A percentile compares a stretch with the other conserved stretches of the same genome.
phyloP scores from a whole-genome alignment of 1,140 invertebrate genomes.

The Oryzaephilus surinamensis region DNA sequence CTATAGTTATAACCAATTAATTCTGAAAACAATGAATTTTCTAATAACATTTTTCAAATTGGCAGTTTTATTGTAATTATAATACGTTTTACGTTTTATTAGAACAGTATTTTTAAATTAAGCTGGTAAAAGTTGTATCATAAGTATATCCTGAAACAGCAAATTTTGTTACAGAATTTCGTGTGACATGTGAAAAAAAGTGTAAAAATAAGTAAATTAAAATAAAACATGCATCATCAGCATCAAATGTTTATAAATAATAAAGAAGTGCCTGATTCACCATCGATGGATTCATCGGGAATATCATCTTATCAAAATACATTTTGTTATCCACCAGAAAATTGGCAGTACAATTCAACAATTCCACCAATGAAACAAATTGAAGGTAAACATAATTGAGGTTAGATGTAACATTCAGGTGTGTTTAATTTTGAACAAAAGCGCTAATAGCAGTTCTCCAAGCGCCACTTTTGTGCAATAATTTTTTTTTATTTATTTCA shows the following conservation, averaged over 20 bases:
- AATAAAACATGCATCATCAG: slow-evolving; percentile 14
- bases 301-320: slow-evolving; percentile 27
- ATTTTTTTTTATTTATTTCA: slow-evolving; percentile 4
- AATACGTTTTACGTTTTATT: too few relatives aligned
- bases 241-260: slow-evolving; percentile 11
- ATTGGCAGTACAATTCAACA: slow-evolving; percentile 18
- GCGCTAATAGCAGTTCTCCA: neutral
- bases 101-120: too few relatives aligned
- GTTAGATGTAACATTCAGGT: neutral
- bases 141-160: too few relatives aligned
- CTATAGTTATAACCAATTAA: too few relatives aligned
- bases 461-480: neutral
- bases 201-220: too few relatives aligned
- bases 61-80: too few relatives aligned
- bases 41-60: too few relatives aligned
- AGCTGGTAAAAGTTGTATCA: too few relatives aligned
- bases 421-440: neutral
- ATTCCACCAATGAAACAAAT: slow-evolving; percentile 37
- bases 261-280: neutral
- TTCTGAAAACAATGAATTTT: neutral
- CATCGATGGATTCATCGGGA: slow-evolving; percentile 17
- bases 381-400: slow-evolving; percentile 26
- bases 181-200: too few relatives aligned
- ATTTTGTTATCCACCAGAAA: slow-evolving; percentile 29
- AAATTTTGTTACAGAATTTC: too few relatives aligned